Evolutionary conservation across 2,113 vertebrate genomes (phyloP).

Genomic region (Taurulus bubalis): DNA sequence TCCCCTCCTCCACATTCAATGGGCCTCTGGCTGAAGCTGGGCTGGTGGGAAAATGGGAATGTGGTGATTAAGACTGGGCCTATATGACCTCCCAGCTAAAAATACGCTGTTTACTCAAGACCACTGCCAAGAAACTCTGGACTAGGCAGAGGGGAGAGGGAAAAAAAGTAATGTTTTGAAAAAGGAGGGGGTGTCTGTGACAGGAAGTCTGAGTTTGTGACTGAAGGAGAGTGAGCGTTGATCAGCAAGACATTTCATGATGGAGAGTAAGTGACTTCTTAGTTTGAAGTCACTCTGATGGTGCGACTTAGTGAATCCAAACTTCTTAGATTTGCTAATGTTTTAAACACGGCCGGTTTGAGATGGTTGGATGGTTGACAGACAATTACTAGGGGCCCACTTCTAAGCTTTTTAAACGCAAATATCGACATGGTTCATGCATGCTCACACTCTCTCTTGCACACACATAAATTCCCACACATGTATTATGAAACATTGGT

Average conservation of each 20-base stretch:
- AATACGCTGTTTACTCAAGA: slow-evolving; percentile 89
- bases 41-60: slow-evolving; percentile 85
- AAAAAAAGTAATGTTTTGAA: slow-evolving; percentile 72
- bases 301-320: slow-evolving; percentile 17
- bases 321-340: slow-evolving; percentile 15
- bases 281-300: slow-evolving; percentile 23
- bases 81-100: slow-evolving; percentile 90
- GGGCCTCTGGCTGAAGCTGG: slow-evolving; percentile 66
- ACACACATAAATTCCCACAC: slow-evolving; percentile 28
- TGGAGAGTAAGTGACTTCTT: slow-evolving; percentile 9
- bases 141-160: slow-evolving; percentile 80
- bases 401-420: slow-evolving; percentile 31
- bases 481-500: slow-evolving; percentile 40
- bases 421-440: slow-evolving; percentile 42
- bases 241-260: slow-evolving; percentile 47
- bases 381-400: slow-evolving; percentile 63
- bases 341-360: slow-evolving; percentile 28
- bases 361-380: slow-evolving; percentile 52
- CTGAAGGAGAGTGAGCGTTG: slow-evolving; percentile 48
- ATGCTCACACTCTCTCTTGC: slow-evolving; percentile 3
- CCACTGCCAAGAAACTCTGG: slow-evolving; percentile 87
- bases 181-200: slow-evolving; percentile 35
- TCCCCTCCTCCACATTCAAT: slow-evolving; percentile 49
- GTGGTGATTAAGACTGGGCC: slow-evolving; percentile 83
- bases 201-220: slow-evolving; percentile 70